Evolutionary conservation across 1,140 invertebrate genomes (phyloP), one percentile per base, ranked within the genome.

Genomic region (Pseudoatta argentina): DNA sequence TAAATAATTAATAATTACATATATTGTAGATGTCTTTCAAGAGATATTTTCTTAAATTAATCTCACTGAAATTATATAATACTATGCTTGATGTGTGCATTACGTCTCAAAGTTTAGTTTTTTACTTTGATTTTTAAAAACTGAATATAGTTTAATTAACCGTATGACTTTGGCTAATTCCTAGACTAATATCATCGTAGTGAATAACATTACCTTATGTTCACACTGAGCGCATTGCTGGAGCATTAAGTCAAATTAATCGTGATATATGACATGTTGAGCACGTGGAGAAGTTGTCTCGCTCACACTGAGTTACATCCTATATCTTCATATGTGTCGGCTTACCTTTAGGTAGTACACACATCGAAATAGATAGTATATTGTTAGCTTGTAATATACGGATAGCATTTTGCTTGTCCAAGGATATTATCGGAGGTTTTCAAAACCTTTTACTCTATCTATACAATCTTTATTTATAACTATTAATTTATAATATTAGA

Each of bases 201-300:
- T 30, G 83, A 85, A 66, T 85, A 85, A 67, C 34, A 85, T 85
- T 67, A 55, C 48, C 82, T 66, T 39, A 72, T 48, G 16, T 79
- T 66, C 34, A 14, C 83, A 71, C 34, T 16, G 30, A 18, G n/a
- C 76, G 64, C 63, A 69, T 69, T 34, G 85, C 76, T 67, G n/a
- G 39, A 61, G 39, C 85, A 71, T 86, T 86, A 85, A 86, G 85
- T 79, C 85, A 69, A 81, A 76, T 86, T 86, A 86, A 86, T 86
- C 85, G 76, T 86, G 77, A 86, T 79, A 63, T 69, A 86, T 86
- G 76, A 79, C 64, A 79, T 48, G 75, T 30, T 78, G 55, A 64
- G 66, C 27, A 59, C 61, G 44, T 69, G 76, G 76, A 81, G 75
- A 82, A 79, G 64, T 79, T 69, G 85, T 79, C 76, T 79, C 64